Evolutionary conservation across 2,888 invertebrate genomes (phyloP), one percentile per base, ranked within the genome.

Genomic region (Malthinus seriepunctatus): DNA sequence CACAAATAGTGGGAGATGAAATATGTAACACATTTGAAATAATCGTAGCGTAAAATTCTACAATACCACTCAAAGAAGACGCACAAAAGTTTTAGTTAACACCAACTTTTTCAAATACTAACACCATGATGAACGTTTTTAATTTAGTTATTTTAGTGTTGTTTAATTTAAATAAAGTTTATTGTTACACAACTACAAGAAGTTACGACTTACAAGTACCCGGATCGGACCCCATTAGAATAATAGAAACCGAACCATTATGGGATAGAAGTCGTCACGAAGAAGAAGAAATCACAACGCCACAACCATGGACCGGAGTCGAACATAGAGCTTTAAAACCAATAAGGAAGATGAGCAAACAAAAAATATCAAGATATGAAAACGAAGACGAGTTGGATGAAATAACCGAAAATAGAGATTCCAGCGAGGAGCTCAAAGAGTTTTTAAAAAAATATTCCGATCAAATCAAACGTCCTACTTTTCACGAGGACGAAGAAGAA

Each of bases 361-460:
- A 11, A 47, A 42, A 12, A 47, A 35, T 32, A 35, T 33, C 12
- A 32, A 51, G 32, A 23, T 48, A 38, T 8, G 59, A 60, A 39
- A 63, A 51, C 15, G 56, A 68, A 23, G 67, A 67, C 52, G 60
- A 69, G 78, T 71, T 35, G 71, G 76, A 31, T 72, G 76, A 59
- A 31, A 38, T 46, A 6, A 15, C 65, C 74, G 79, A 63, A 56
- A 66, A 75, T 52, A 67, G 73, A 39, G 67, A 69, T n/a, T 79
- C 81, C 1, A 84, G 86, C 2, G 84, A 85, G 60, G 82, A 84
- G 39, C 74, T 87, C 11, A 84, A 86, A 62, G 85, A 87, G 65
- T 84, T 85, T 67, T 79, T 86, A 52, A 78, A 84, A 61, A 82
- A 84, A 32, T 87, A 86, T 69, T 82, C 85, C 0, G 84, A 82